A percentile compares a stretch with the other conserved stretches of the same genome.
These are phyloP conservation scores for Calephelis nemesis DNA, from an alignment of 1,140 invertebrate species.

Conservation along the genomic window DNA sequence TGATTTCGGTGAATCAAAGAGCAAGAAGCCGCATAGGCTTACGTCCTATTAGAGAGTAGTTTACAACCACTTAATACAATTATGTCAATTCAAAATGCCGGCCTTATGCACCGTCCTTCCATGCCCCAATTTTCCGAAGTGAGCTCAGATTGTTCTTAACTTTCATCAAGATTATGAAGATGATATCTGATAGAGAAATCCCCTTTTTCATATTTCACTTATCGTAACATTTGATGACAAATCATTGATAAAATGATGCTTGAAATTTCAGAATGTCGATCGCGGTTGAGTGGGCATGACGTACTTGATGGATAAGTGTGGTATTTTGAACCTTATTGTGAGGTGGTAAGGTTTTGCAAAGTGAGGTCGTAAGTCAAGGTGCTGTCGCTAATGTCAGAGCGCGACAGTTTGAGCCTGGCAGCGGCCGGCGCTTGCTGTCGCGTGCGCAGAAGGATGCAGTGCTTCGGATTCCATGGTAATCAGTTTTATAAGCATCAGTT, in stretches of 20 bases:
- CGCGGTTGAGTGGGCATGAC: slow-evolving; percentile 45
- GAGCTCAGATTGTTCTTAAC: background rate
- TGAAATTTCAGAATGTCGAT: slow-evolving; percentile 41
- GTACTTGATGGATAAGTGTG: slow-evolving; percentile 25
- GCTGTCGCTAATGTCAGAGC: slow-evolving; percentile 53
- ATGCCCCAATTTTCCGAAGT: too few relatives aligned
- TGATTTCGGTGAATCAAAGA: background rate
- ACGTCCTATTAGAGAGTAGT: background rate
- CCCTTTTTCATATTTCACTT: slow-evolving; percentile 44
- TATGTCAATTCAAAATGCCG: background rate
- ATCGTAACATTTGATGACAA: slow-evolving; percentile 50
- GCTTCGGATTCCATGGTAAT: slow-evolving; percentile 71
- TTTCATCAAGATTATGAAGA: slow-evolving; percentile 2
- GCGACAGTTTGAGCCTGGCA: slow-evolving; percentile 42
- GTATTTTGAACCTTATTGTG: slow-evolving; percentile 36
- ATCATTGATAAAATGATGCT: slow-evolving; percentile 47
- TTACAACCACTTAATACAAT: background rate
- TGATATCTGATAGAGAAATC: slow-evolving; percentile 25
- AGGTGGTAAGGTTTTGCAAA: slow-evolving; percentile 32
- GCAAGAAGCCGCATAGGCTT: background rate
- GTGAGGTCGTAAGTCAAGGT: slow-evolving; percentile 48
- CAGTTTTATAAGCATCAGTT: slow-evolving; percentile 24
- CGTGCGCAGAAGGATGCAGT: slow-evolving; percentile 67
- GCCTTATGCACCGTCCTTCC: background rate
- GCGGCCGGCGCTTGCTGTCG: slow-evolving; percentile 53